phyloP scores from a whole-genome alignment of 2,113 vertebrate genomes.

The Siphamia tubifer region DNA sequence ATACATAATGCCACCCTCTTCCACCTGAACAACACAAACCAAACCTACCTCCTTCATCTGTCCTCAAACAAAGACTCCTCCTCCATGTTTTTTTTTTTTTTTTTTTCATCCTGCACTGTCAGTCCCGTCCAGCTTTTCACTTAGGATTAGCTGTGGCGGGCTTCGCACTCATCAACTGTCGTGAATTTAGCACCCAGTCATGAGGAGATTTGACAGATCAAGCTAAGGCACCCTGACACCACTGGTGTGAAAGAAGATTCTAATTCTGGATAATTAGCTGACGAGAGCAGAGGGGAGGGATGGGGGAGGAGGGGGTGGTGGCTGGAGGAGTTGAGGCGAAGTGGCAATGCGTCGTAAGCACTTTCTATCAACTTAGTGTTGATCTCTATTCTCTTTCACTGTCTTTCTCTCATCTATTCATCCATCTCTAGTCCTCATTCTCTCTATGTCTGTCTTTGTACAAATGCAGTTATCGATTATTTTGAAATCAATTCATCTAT shows the following conservation, averaged over 20 bases:
- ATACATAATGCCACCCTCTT: constrained; percentile 30
- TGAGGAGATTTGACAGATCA: constrained; percentile 76
- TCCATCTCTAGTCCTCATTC: not conserved
- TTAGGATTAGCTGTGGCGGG: constrained; percentile 78
- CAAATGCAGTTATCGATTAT: too few relatives aligned
- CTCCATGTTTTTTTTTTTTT: not conserved
- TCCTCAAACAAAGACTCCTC: constrained; percentile 48
- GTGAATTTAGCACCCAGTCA: constrained; percentile 82
- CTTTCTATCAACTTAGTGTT: constrained; percentile 75
- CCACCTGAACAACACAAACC: constrained; percentile 63
- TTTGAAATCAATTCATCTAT: too few relatives aligned
- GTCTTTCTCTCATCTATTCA: constrained; percentile 18
- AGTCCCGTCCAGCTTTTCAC: constrained; percentile 82
- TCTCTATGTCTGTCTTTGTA: not conserved
- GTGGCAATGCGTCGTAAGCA: constrained; percentile 75
- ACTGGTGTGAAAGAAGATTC: constrained; percentile 85
- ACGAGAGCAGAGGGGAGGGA: constrained; percentile 70
- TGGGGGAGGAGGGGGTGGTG: not conserved
- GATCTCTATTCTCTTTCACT: constrained; percentile 42
- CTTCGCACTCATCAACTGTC: constrained; percentile 80
- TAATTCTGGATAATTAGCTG: constrained; percentile 86
- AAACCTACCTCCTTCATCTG: constrained; percentile 52
- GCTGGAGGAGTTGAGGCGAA: constrained; percentile 52
- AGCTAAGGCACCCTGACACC: constrained; percentile 81
- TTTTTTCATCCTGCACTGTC: constrained; percentile 57